Evolutionary conservation across 2,797 vertebrate species (phyloP), one percentile per base, ranked within the genome.

Genomic region (Brotula barbata): DNA sequence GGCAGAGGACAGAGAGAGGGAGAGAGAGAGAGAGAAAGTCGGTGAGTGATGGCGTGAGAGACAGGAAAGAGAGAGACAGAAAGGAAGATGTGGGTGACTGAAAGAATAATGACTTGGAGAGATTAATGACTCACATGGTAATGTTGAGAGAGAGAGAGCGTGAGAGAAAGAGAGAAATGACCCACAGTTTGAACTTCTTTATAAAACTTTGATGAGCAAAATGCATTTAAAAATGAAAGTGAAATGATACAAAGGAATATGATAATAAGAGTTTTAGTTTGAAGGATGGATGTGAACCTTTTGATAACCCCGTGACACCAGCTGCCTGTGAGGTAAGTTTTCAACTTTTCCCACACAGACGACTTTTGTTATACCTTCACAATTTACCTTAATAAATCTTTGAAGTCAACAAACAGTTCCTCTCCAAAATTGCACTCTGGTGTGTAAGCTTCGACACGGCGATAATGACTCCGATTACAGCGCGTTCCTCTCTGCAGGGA

Each of bases 381-480:
- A 33, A 9, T 7, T 33, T 11, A 33, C 31, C 2, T 33, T 33
- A 7, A n/a, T n/a, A n/a, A n/a, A n/a, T n/a, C n/a, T 33, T 33
- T 33, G 6, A 33, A 33, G 31, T 33, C 31, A 33, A 33, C 31
- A 33, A 10, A 53, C 17, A 22, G 0, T 17, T 53, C 28, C 17
- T 16, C 39, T 39, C 63, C 22, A 46, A 57, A 37, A 36, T 36
- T 49, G 37, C 45, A 39, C 45, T 41, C 2, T 2, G 5, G 40
- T 25, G 55, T 11, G 47, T 42, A 40, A 44, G 45, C 0, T 0
- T 44, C 44, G 40, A n/a, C 67, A 44, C 75, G 74, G 34, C 66
- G 65, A 59, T 70, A 75, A 64, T 49, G 7, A 57, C 39, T 40
- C 53, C 0, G 51, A 77, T 75, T 67, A 57, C 58, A 73, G 50